Evolutionary conservation across 2,113 vertebrate genomes (phyloP), one percentile per base, ranked within the genome.

Genomic region (Odontophorus gujanensis): DNA sequence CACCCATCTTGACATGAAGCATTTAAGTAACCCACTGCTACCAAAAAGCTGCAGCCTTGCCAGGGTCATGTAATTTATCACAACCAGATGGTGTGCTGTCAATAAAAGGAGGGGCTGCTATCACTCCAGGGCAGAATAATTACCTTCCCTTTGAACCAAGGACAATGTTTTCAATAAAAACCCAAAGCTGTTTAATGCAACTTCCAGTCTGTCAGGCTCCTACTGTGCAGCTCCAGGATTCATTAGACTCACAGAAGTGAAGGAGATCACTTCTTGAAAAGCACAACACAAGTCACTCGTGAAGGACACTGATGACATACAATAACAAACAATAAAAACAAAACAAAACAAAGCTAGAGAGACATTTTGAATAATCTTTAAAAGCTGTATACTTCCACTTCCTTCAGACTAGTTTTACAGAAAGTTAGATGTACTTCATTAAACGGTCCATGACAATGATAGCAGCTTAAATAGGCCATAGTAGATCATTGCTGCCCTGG

Each of bases 121-220:
- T 96, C 85, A 93, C 91, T 96, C 57, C 89, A 78, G 40, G 51
- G 81, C 79, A 94, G 85, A 92, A 92, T 89, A 95, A 95, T 83
- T 92, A 94, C 89, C 63, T 92, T 93, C 73, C 34, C 91, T 96
- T 94, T 95, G 93, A 97, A 97, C 93, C 71, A 87, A 93, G 58
- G 75, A 93, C 92, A 95, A 92, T 91, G 91, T 94, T 97, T 96
- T 93, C 89, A 96, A 94, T 96, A 95, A 91, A 96, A 94, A 48
- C 61, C 9, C 51, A 83, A 88, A 92, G 83, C 85, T 89, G 77
- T 83, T 91, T 92, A 95, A 95, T 90, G 81, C 74, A 96, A 94
- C 85, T 96, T 94, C 89, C 85, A 96, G 57, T 91, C 85, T 93
- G 91, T 95, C 89, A 92, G 87, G 85, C 85, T 88, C 96, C 95